A percentile compares a stretch with the other conserved stretches of the same genome.
phyloP scores from a whole-genome alignment of 2,113 vertebrate species.

The Crotalus helleri region DNA sequence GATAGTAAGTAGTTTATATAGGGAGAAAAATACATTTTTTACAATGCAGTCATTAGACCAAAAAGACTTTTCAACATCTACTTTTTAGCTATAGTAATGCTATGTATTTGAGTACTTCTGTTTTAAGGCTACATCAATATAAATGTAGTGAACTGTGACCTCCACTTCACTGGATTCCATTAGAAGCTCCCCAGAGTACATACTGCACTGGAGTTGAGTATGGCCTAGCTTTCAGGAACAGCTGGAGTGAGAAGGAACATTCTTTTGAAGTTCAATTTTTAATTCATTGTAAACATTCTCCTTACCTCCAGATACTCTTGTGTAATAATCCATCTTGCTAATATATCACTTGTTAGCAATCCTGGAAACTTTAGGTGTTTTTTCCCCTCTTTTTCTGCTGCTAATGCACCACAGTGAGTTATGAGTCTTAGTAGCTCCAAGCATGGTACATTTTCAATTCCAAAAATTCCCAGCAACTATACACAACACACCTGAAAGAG shows the following conservation, averaged over 20 bases:
- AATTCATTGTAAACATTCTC: conserved; percentile 47
- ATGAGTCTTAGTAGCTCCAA: not conserved
- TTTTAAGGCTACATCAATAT: conserved; percentile 17
- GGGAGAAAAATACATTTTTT: not conserved
- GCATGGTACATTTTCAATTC: not conserved
- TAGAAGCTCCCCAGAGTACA: conserved; percentile 15
- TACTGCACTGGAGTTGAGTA: not conserved
- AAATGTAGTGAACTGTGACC: conserved; percentile 16
- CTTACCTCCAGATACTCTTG: fast-evolving
- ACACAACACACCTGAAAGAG: not conserved
- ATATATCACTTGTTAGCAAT: not conserved
- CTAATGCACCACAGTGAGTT: not conserved
- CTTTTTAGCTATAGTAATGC: not conserved
- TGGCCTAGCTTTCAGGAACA: conserved; percentile 33
- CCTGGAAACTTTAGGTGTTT: not conserved
- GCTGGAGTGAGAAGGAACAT: not conserved
- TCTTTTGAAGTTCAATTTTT: conserved; percentile 50
- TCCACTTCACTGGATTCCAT: not conserved
- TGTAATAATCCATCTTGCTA: not conserved
- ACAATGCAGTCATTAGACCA: not conserved
- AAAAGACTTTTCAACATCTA: not conserved
- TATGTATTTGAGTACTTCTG: not conserved
- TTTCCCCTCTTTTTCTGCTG: not conserved
- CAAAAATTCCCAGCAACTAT: not conserved
- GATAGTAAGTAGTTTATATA: not conserved